phyloP scores from a whole-genome alignment of 2,888 invertebrate species.

The Melieria crassipennis region DNA sequence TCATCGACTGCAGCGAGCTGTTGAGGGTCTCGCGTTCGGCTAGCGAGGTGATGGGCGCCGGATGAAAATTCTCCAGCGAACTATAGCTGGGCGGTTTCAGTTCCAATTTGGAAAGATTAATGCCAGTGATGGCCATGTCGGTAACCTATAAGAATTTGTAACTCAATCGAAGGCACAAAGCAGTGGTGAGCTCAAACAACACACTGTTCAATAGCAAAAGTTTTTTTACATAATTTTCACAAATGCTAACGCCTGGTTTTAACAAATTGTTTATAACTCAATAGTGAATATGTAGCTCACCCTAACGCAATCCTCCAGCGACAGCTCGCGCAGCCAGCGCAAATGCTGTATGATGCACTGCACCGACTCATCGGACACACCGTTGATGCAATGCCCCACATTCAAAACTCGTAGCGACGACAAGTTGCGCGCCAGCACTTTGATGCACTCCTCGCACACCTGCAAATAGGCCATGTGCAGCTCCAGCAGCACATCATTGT shows the following conservation, averaged over 20 bases:
- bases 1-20: conserved; percentile 50
- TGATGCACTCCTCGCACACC: conserved; percentile 72
- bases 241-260: neutral
- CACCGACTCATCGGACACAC: conserved; percentile 75
- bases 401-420: conserved; percentile 71
- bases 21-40: conserved; percentile 43
- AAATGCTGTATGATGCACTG: conserved; percentile 76
- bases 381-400: conserved; percentile 75
- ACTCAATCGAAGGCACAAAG: neutral
- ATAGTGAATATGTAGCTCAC: conserved; percentile 44
- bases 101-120: conserved; percentile 58
- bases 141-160: conserved; percentile 61
- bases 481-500: conserved; percentile 68
- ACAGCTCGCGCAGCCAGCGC: conserved; percentile 70
- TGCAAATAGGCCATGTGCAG: conserved; percentile 71
- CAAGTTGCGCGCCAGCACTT: conserved; percentile 70
- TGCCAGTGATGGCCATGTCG: conserved; percentile 77
- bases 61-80: conserved; percentile 51
- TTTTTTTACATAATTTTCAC: neutral
- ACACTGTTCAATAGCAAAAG: neutral
- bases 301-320: conserved; percentile 71
- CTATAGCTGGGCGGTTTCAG: conserved; percentile 35
- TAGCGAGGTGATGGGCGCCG: conserved; percentile 29
- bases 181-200: neutral
- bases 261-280: too few species aligned